Base-by-base conservation (phyloP, 2,113 vertebrate species). In the Telmatochromis brichardi region DNA sequence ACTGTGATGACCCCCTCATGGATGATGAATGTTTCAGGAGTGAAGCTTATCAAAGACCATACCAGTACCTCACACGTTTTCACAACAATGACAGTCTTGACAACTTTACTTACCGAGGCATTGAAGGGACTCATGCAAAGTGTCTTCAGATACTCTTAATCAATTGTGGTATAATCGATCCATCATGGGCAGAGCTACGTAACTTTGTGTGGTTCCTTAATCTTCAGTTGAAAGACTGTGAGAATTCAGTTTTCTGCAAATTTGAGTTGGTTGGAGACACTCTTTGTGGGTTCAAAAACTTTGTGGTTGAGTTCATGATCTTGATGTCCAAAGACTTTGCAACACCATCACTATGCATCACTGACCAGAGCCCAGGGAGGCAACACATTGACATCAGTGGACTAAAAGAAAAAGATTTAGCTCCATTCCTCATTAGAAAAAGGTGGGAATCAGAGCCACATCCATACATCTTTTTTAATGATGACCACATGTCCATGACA, bases 281-380 rank as follows among this genome's bases (percentile, higher is more conserved):
- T 2, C 83, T 98, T 85, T 53, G 9, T 6, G 97, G 98, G 2
- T 98, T 98, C 92, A 98, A 97, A 94, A 96, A 90, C 89, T 98
- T 98, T 85, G 97, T 98, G 2, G 98, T 98, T 3, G 85, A 95
- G 33, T 98, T 98, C 93, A 98, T 98, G 98, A 97, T 98, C 88
- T 86, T 97, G 15, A 98, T 98, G 98, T 97, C 98, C 0, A 97
- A 97, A 63, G 98, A 98, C 90, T 98, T 98, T 45, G 97, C 98
- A 19, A 98, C 98, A 0, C 98, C 97, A 0, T 98, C 97, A 4
- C 94, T 98, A 2, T 93, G 91, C 33, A 97, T 97, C 79, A 96
- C 96, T 2, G 98, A 98, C 86, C 95, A 98, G 40, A 98, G 98
- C 60, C 96, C 96, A 0, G 98, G 97, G 2, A 95, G 15, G 28